These are phyloP conservation scores for Acanthis flammea DNA, from an alignment of 2,797 vertebrate genomes.

Conservation along the genomic window DNA sequence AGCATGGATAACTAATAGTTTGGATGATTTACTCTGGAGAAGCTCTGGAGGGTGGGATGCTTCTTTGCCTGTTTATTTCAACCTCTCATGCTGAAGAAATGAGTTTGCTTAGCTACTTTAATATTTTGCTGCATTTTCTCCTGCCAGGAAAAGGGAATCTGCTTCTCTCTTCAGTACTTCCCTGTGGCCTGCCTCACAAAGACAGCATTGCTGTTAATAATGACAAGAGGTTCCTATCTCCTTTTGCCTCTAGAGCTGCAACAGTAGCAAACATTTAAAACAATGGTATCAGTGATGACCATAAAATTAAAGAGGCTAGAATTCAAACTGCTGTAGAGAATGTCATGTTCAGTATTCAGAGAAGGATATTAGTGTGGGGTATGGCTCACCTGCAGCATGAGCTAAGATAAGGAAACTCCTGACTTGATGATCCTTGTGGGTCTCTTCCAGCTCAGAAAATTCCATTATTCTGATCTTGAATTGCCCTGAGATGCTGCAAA, in stretches of 20 bases:
- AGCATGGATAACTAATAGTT: constrained; percentile 34
- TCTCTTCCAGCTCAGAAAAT: not conserved
- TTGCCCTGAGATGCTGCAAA: constrained; percentile 29
- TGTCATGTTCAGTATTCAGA: constrained; percentile 32
- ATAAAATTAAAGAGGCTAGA: not conserved
- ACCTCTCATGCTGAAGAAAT: not conserved
- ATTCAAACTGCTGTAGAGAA: not conserved
- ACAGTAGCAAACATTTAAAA: not conserved
- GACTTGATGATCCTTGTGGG: not conserved
- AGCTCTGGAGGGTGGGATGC: constrained; percentile 12
- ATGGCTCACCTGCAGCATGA: constrained; percentile 51
- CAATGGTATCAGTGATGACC: not conserved
- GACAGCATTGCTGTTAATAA: not conserved
- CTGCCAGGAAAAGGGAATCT: not conserved
- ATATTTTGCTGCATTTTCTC: not conserved
- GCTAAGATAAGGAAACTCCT: constrained; percentile 53
- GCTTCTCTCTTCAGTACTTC: not conserved
- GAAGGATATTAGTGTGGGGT: constrained; percentile 37
- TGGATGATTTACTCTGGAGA: constrained; percentile 53
- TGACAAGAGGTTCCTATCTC: not conserved
- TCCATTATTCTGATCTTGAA: not conserved
- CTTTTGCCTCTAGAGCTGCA: not conserved
- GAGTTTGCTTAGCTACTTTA: not conserved
- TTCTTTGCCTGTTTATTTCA: constrained; percentile 17
- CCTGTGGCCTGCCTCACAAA: not conserved